Base-by-base conservation (phyloP, 2,113 vertebrate species). In the Halichoerus grypus region DNA sequence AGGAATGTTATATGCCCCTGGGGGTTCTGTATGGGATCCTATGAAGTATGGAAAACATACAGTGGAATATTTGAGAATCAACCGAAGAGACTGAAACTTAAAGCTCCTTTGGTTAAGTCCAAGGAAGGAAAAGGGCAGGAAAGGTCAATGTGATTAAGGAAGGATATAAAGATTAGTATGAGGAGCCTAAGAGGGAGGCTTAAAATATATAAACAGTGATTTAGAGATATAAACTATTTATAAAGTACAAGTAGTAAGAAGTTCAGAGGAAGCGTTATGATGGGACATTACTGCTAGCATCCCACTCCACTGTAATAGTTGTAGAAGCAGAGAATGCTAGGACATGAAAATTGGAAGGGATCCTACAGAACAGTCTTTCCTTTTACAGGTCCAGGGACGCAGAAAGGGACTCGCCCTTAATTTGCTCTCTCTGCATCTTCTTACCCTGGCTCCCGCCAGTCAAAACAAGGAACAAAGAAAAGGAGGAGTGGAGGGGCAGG, bases 21-120 rank as follows among this genome's bases (percentile, higher is more conserved):
- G 98, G 97, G 98, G 88, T 90, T 97, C 97, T 89, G 97, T 85
- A 69, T 80, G 95, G 76, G 97, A 98, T 96, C 93, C 96, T 96
- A 86, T 77, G 85, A 98, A 98, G 98, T 96, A 98, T 96, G 80
- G 98, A 96, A 97, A 98, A 98, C 63, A 69, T n/a, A 97, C 91
- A 97, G 82, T 77, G 93, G 96, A 98, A 94, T 96, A 98, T 98
- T 94, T 89, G 90, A 98, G 95, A 98, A 97, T 95, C 96, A 93
- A 80, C 84, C 97, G 90, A 97, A 96, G 87, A 96, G 95, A 82
- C 15, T 97, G 97, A 98, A 98, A 98, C 93, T 95, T 98, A 98
- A 98, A 98, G 97, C 98, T n/a, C 0, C 96, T 49, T 76, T 76
- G 72, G 88, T 98, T 97, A 98, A 97, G 96, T 98, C 97, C 71